These are phyloP conservation scores for Chionodraco myersi DNA, from an alignment of 2,113 vertebrate species.

Conservation along the genomic window DNA sequence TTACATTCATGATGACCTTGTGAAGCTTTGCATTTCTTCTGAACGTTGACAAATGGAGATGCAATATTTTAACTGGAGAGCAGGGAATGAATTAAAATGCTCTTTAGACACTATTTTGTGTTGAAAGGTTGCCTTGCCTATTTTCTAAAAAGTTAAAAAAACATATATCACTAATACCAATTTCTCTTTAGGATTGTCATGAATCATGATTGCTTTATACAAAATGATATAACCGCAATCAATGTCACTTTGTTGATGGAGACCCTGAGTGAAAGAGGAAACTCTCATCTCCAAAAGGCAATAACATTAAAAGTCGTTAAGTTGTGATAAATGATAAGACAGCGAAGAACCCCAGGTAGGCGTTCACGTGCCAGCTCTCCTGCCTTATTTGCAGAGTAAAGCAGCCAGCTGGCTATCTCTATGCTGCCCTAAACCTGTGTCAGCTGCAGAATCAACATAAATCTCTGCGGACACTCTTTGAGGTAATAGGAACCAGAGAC, in stretches of 20 bases:
- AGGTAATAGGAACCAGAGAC: constrained; percentile 50
- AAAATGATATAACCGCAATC: constrained; percentile 75
- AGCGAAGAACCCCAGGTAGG: constrained; percentile 34
- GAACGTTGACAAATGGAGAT: background rate
- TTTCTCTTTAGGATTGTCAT: constrained; percentile 56
- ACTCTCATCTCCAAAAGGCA: constrained; percentile 70
- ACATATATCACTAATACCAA: constrained; percentile 23
- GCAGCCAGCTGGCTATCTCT: constrained; percentile 66
- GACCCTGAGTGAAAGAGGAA: constrained; percentile 60
- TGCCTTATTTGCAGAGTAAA: constrained; percentile 67
- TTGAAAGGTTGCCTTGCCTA: too few relatives aligned
- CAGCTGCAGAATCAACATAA: constrained; percentile 65
- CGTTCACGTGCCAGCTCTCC: constrained; percentile 55
- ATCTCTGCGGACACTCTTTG: constrained; percentile 58
- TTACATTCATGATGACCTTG: background rate
- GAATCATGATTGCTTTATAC: constrained; percentile 68
- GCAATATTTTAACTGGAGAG: background rate
- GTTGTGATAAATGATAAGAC: constrained; percentile 69
- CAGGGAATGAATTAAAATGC: constrained; percentile 4
- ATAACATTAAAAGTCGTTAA: constrained; percentile 74
- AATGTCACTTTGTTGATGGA: constrained; percentile 67
- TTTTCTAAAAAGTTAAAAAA: constrained; percentile 31
- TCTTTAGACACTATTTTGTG: constrained; percentile 8
- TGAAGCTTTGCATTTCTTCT: background rate
- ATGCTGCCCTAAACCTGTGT: constrained; percentile 63